A percentile compares a stretch with the other conserved stretches of the same genome.
Conservation (phyloP, 2,113 vertebrate species). For the Gobio gobio region DNA sequence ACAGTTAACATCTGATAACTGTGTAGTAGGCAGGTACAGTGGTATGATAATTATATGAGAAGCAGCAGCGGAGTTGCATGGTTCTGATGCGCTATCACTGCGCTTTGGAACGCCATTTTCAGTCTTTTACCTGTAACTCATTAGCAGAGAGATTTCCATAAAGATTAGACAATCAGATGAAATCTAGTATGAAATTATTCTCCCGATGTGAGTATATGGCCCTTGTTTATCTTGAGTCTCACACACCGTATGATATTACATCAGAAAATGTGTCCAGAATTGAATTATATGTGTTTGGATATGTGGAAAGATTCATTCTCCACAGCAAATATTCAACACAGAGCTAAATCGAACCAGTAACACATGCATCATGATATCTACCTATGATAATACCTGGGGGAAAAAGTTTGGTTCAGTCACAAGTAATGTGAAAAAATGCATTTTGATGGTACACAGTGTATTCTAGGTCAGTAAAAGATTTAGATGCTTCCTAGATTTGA, state of each 20-base stretch:
- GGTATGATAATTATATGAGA: constrained; percentile 1
- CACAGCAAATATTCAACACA: constrained; percentile 10
- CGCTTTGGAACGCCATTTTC: not conserved
- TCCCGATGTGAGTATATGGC: constrained; percentile 12
- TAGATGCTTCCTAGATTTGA: not conserved
- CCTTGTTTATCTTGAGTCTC: not conserved
- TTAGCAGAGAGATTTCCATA: constrained; percentile 44
- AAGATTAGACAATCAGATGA: constrained; percentile 34
- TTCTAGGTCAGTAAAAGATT: not conserved
- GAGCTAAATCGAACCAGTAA: not conserved
- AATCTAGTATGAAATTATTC: constrained; percentile 22
- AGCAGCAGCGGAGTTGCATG: not conserved
- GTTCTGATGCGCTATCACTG: not conserved
- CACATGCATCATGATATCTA: not conserved
- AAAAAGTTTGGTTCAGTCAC: not conserved
- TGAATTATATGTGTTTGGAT: not conserved
- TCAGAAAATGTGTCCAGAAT: constrained; percentile 18
- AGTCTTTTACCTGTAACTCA: constrained; percentile 27
- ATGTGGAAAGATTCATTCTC: constrained; percentile 13
- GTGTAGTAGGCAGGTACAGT: not conserved
- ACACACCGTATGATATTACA: not conserved
- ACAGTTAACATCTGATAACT: constrained; percentile 38
- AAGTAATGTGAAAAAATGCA: not conserved
- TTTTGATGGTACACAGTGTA: not conserved
- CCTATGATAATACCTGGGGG: not conserved